These are phyloP conservation scores for Theonella swinhoei DNA, from an alignment of 37 sponge, comb jelly and placozoan species.

Conservation along the genomic window DNA sequence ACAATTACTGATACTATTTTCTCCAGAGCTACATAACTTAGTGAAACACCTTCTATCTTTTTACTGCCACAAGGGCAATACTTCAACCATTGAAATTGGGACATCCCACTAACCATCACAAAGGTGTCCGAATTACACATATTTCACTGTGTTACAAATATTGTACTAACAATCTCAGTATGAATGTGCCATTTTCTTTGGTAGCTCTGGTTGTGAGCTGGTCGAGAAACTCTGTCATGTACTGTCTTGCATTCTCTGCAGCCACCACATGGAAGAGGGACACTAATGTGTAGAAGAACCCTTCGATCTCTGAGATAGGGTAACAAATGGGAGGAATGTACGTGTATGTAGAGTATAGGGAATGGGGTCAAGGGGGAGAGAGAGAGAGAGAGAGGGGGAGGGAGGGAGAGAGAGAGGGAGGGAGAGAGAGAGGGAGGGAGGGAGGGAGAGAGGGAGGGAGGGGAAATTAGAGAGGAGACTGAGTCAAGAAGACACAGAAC, in stretches of 20 bases:
- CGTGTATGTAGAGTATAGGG: too few relatives aligned
- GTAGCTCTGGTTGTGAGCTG: slow-evolving; percentile 18
- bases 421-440: neutral
- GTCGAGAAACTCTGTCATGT: slow-evolving; percentile 27
- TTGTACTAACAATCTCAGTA: slow-evolving; percentile 43
- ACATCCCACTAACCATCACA: too few relatives aligned
- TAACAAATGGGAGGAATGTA: neutral
- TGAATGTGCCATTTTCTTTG: slow-evolving; percentile 22
- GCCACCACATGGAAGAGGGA: slow-evolving; percentile 64
- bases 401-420: neutral
- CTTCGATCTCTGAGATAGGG: slow-evolving; percentile 54
- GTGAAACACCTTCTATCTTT: too few relatives aligned
- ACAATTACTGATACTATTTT: neutral
- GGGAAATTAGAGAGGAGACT: neutral
- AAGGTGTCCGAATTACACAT: neutral
- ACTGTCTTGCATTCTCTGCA: neutral
- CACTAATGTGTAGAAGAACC: slow-evolving; percentile 59
- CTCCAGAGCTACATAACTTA: too few relatives aligned
- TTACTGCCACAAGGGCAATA: neutral
- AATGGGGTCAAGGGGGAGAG: neutral
- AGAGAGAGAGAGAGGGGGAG: slow-evolving; percentile 7
- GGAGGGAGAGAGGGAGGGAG: neutral
- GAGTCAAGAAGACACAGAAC: neutral
- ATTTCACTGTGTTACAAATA: neutral
- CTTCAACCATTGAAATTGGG: neutral